Evolutionary conservation across 2,113 vertebrate genomes (phyloP), one percentile per base, ranked within the genome.

Genomic region (Labrus mixtus): DNA sequence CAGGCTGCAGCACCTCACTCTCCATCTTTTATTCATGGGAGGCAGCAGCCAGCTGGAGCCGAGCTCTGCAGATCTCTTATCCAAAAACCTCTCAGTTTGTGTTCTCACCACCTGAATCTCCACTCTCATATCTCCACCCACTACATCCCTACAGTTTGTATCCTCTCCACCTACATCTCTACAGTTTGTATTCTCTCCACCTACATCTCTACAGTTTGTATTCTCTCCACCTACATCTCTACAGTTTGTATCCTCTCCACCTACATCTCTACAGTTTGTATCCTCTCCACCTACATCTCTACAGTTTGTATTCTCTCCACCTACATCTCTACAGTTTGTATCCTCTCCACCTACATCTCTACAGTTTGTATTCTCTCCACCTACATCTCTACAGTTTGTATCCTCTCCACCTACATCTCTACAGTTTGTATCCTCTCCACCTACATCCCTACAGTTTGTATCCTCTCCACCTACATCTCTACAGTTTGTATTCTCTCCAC

Each of bases 1-100:
- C 10, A 53, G 1, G 12, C 25, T 29, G 7, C 36, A 73, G 55
- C 23, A 36, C 54, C 0, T 8, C 8, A 7, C 9, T 7, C 62
- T 2, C 6, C 13, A 69, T 73, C 36, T 54, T 68, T 69, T 41
- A 69, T 69, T 1, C 16, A 68, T 10, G 41, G 6, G 41, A 23
- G 53, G 23, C 5, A 10, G 6, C 41, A 10, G 6, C 41, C 53
- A 7, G 51, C 25, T 51, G 10, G 62, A n/a, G 53, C 76, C 4
- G 54, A 53, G 62, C 62, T 60, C 62, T 61, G 45, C 76, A 45
- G 61, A 55, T 20, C 5, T 0, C 8, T 17, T 12, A 3, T 54
- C 17, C 36, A 67, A 25, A 39, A n/a, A n/a, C 29, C 10, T 11
- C 12, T 33, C 33, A 4, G 22, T 43, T 43, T 16, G 37, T 39